Conservation (phyloP, 2,888 invertebrate species). For the Acanthosoma haemorrhoidale region DNA sequence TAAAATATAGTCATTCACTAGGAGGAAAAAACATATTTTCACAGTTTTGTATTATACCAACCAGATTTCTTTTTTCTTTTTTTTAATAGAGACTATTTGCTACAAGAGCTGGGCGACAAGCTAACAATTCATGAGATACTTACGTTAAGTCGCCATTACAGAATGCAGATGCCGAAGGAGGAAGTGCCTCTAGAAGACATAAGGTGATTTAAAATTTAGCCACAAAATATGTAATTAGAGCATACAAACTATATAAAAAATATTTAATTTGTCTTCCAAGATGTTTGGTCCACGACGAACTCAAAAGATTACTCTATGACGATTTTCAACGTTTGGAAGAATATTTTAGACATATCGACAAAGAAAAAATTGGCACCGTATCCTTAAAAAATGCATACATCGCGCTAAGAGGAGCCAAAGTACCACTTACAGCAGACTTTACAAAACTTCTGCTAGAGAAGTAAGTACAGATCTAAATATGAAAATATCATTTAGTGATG, state of each 20-base stretch:
- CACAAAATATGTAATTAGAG: slow-evolving; percentile 50
- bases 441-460: slow-evolving; percentile 46
- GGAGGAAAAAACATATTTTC: no score
- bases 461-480: neutral
- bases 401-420: slow-evolving; percentile 60
- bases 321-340: slow-evolving; percentile 59
- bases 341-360: slow-evolving; percentile 56
- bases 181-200: slow-evolving; percentile 24
- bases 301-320: slow-evolving; percentile 69
- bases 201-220: slow-evolving; percentile 23
- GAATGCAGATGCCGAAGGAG: slow-evolving; percentile 50
- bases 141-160: slow-evolving; percentile 67
- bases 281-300: slow-evolving; percentile 63
- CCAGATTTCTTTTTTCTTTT: no score
- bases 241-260: slow-evolving; percentile 60
- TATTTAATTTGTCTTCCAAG: slow-evolving; percentile 53
- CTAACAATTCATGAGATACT: slow-evolving; percentile 78
- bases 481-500: neutral
- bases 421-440: slow-evolving; percentile 63
- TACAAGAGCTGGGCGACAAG: slow-evolving; percentile 59
- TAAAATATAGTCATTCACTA: no score
- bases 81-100: slow-evolving; percentile 58
- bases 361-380: slow-evolving; percentile 55
- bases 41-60: no score
- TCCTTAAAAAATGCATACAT: slow-evolving; percentile 56